These are phyloP conservation scores for Galbula dea DNA, from an alignment of 2,113 vertebrate species.

Conservation along the genomic window DNA sequence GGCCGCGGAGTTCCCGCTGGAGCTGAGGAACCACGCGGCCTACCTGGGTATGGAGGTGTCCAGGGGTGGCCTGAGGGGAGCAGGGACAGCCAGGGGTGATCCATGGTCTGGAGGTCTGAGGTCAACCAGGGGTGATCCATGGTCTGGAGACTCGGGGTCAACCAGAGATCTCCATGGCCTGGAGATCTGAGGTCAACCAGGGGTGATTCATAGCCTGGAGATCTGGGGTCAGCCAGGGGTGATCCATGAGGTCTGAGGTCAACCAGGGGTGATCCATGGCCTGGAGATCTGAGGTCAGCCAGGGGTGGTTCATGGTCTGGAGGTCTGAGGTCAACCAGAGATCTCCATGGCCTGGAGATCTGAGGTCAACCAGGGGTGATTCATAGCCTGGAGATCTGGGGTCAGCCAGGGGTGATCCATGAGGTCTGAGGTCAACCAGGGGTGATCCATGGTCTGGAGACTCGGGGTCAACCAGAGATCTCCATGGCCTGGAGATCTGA, in stretches of 20 bases:
- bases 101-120: too few species aligned
- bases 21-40: constrained; percentile 89
- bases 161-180: neutral
- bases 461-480: fast-evolving
- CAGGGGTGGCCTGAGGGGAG: neutral
- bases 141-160: too few species aligned
- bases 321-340: neutral
- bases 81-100: neutral
- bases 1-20: constrained; percentile 80
- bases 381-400: neutral
- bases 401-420: too few species aligned
- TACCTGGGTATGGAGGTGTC: constrained; percentile 81
- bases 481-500: fast-evolving
- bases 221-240: neutral
- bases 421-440: too few species aligned
- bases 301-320: too few species aligned
- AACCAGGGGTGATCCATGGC: neutral
- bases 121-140: neutral
- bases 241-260: too few species aligned
- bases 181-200: neutral
- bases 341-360: neutral
- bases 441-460: too few species aligned
- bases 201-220: neutral
- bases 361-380: neutral
- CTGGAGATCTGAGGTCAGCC: neutral